Percentiles rank a stretch among this genome's conserved stretches.
Evolutionary conservation across 1,140 invertebrate species (phyloP).

Genomic region (Drosophila punjabiensis): DNA sequence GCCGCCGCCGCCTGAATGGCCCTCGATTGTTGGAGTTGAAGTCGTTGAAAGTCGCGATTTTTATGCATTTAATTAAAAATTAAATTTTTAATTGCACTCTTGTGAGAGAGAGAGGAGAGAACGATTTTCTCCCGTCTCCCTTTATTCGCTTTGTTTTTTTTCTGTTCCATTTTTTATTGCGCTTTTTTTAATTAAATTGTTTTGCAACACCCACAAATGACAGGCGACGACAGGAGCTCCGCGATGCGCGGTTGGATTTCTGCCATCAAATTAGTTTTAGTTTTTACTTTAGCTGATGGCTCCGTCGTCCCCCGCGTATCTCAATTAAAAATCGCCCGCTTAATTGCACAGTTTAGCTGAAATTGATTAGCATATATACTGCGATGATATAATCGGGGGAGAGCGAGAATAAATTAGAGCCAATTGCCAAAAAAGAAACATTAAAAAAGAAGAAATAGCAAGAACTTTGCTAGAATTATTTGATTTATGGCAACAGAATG

Average conservation of each 20-base stretch:
- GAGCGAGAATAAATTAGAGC: constrained; percentile 9
- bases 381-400: constrained; percentile 46
- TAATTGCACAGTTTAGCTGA: constrained; percentile 49
- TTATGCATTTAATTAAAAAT: constrained; percentile 59
- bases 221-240: constrained; percentile 26
- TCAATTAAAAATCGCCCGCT: constrained; percentile 47
- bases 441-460: not conserved
- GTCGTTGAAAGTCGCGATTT: constrained; percentile 28
- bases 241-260: constrained; percentile 24
- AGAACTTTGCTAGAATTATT: constrained; percentile 6
- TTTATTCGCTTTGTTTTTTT: not conserved
- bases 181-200: constrained; percentile 66
- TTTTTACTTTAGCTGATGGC: constrained; percentile 44
- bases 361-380: constrained; percentile 48
- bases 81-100: constrained; percentile 72
- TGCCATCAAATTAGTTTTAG: constrained; percentile 35
- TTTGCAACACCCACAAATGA: constrained; percentile 41
- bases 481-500: constrained; percentile 45
- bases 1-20: not conserved
- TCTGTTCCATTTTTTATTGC: constrained; percentile 39
- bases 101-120: constrained; percentile 2
- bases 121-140: constrained; percentile 18
- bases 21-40: constrained; percentile 26
- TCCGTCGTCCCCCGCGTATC: constrained; percentile 7
- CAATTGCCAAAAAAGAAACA: constrained; percentile 24